These are phyloP conservation scores for Pollimyrus isidori DNA, from an alignment of 2,113 vertebrate genomes.

Conservation along the genomic window DNA sequence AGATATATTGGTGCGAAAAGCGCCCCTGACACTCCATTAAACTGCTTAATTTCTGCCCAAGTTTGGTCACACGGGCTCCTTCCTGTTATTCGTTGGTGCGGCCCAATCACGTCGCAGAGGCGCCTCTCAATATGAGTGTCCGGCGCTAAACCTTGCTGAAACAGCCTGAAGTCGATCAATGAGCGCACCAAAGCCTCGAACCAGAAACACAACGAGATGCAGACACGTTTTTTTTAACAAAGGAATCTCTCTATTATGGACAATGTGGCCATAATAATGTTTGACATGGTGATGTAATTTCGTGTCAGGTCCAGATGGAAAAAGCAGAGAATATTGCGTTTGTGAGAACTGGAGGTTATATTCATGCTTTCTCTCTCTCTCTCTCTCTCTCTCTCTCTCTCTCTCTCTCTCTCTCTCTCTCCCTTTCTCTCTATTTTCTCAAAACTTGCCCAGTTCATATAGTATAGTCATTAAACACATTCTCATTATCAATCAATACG, in stretches of 20 bases:
- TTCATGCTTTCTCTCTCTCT: background rate
- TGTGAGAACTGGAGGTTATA: constrained; percentile 11
- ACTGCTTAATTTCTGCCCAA: constrained; percentile 39
- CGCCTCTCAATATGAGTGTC: background rate
- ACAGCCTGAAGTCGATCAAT: background rate
- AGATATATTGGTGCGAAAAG: constrained; percentile 68
- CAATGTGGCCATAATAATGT: constrained; percentile 5
- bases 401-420: background rate
- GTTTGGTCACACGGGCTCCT: constrained; percentile 20
- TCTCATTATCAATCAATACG: background rate
- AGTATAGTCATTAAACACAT: background rate
- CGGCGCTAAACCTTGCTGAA: background rate
- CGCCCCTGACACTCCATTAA: constrained; percentile 53
- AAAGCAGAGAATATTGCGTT: background rate
- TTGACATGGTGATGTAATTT: constrained; percentile 17
- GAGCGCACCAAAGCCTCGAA: background rate
- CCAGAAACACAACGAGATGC: background rate
- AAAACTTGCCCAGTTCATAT: background rate
- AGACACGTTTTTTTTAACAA: background rate
- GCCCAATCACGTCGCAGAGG: background rate
- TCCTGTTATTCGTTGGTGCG: constrained; percentile 9
- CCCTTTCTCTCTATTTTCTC: background rate
- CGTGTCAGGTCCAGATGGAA: background rate
- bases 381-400: background rate
- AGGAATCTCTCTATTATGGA: background rate